Evolutionary conservation across 2,797 vertebrate species (phyloP).

Genomic region (Microhierax caerulescens): DNA sequence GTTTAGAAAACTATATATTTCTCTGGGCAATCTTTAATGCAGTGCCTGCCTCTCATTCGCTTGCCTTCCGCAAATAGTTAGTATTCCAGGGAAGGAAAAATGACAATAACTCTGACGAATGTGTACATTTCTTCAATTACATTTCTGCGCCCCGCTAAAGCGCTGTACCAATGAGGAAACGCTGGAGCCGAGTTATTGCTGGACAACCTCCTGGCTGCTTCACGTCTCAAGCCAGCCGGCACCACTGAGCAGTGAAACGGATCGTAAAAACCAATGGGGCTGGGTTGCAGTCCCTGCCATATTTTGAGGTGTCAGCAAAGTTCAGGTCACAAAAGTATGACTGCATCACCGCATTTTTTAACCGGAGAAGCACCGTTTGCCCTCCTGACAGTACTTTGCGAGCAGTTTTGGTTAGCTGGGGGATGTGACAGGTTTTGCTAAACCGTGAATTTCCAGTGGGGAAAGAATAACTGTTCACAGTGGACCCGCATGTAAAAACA

Average conservation of each 20-base stretch:
- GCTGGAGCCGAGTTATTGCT: neutral
- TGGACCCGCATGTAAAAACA: neutral
- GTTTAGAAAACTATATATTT: neutral
- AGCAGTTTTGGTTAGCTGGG: neutral
- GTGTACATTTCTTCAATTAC: neutral
- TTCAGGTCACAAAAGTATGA: constrained; percentile 18
- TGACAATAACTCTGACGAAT: constrained; percentile 5
- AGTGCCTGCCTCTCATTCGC: neutral
- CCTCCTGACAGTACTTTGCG: neutral
- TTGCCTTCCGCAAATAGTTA: neutral
- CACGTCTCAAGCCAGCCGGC: neutral
- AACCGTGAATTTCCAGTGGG: neutral
- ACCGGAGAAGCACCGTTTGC: neutral
- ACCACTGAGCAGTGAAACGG: neutral
- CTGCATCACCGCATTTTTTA: neutral
- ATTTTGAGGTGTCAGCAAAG: constrained; percentile 62
- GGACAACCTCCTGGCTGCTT: constrained; percentile 15
- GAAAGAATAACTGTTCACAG: neutral
- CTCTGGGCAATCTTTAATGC: neutral
- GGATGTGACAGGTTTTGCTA: neutral
- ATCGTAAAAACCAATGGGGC: constrained; percentile 13
- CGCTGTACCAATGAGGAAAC: neutral
- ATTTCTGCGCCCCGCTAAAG: neutral
- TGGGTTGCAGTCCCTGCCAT: neutral
- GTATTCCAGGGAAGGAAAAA: constrained; percentile 49